These are phyloP conservation scores for Ochlodes sylvanus DNA, from an alignment of 2,888 invertebrate genomes.

Conservation along the genomic window DNA sequence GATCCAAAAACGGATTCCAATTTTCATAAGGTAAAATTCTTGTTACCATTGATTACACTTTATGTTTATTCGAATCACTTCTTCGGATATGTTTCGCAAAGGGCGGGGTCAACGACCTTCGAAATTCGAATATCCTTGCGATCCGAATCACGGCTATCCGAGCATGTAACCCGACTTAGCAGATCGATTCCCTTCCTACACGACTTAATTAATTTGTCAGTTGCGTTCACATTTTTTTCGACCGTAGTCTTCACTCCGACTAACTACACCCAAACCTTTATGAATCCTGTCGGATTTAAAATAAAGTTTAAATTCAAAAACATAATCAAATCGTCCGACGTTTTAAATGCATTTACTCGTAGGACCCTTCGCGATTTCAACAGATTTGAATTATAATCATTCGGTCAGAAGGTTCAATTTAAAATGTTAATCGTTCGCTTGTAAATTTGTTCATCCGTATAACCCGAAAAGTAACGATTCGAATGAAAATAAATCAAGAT, in stretches of 20 bases:
- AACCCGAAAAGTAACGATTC: conserved; percentile 36
- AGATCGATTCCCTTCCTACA: conserved; percentile 71
- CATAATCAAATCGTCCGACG: neutral
- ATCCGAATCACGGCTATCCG: conserved; percentile 54
- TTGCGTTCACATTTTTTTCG: conserved; percentile 49
- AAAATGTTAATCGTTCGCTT: conserved; percentile 11
- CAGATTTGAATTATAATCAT: neutral
- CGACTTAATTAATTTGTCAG: conserved; percentile 76
- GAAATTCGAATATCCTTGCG: conserved; percentile 15
- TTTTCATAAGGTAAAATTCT: neutral
- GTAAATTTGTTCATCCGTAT: conserved; percentile 29
- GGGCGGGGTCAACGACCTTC: conserved; percentile 20
- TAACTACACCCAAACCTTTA: neutral
- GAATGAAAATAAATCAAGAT: conserved; percentile 33
- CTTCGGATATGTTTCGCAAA: conserved; percentile 2
- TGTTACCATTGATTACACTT: neutral
- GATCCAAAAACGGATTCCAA: too few relatives aligned
- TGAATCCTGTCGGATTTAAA: neutral
- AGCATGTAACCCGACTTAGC: conserved; percentile 71
- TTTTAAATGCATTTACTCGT: neutral
- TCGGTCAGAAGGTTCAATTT: conserved; percentile 18
- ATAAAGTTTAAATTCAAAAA: conserved; percentile 3
- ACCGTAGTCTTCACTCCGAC: neutral
- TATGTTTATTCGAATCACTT: neutral
- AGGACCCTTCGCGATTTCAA: neutral